Percentiles rank a stretch among this genome's conserved stretches.
These are phyloP conservation scores for Gallinago undulata DNA, from an alignment of 2,113 vertebrate species.

Conservation along the genomic window DNA sequence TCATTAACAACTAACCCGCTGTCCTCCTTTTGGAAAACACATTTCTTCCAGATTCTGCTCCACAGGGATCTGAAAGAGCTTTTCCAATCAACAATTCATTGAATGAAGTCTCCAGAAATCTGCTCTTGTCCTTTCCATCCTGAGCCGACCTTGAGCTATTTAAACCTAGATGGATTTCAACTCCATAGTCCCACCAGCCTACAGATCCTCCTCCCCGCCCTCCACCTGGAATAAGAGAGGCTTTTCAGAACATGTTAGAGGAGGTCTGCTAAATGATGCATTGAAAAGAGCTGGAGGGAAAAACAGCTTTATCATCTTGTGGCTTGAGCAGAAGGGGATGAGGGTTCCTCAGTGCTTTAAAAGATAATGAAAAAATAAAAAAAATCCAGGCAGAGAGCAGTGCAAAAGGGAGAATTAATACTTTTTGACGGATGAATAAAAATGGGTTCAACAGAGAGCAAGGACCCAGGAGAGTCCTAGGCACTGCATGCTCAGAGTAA, in stretches of 20 bases:
- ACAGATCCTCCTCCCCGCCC: background rate
- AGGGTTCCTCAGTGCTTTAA: conserved; percentile 29
- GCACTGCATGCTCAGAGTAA: background rate
- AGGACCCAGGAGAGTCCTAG: background rate
- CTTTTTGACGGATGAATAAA: conserved; percentile 26
- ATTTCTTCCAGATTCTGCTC: conserved; percentile 38
- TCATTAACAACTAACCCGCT: conserved; percentile 60
- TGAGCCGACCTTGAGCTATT: conserved; percentile 53
- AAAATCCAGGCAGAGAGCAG: background rate
- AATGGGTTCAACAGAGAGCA: background rate
- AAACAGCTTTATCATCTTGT: conserved; percentile 42
- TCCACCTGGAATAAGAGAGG: conserved; percentile 35
- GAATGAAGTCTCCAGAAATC: conserved; percentile 47
- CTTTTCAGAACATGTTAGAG: conserved; percentile 51
- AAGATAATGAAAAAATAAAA: conserved; percentile 32
- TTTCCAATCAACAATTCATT: conserved; percentile 61
- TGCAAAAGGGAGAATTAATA: conserved; percentile 30
- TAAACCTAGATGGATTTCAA: conserved; percentile 53
- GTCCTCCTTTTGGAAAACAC: conserved; percentile 58
- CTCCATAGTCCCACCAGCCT: background rate
- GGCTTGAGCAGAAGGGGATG: conserved; percentile 19
- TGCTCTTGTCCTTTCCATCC: conserved; percentile 34
- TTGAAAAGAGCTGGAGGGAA: conserved; percentile 52
- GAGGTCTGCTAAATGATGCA: conserved; percentile 63
- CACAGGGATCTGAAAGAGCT: conserved; percentile 38